Percentiles rank a stretch among this genome's conserved stretches.
These are phyloP conservation scores for Indicator indicator DNA, from an alignment of 2,113 vertebrate species.

Conservation along the genomic window DNA sequence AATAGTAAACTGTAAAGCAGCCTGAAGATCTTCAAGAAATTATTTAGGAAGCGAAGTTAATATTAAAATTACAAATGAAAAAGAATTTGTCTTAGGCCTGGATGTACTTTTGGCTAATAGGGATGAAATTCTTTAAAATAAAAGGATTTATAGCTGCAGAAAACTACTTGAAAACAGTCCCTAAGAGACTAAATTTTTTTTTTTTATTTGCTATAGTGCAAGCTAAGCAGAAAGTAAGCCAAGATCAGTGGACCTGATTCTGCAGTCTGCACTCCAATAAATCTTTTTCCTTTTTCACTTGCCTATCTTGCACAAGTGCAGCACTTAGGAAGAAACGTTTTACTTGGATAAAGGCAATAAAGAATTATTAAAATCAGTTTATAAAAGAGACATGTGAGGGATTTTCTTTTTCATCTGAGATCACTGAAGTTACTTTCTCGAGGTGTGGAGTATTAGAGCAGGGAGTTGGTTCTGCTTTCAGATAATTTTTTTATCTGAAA, in stretches of 20 bases:
- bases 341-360: neutral
- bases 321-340: neutral
- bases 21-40: slow-evolving; percentile 8
- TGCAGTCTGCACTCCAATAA: neutral
- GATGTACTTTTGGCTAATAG: neutral
- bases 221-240: slow-evolving; percentile 15
- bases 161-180: neutral
- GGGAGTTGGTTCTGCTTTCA: neutral
- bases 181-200: neutral
- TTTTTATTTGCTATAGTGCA: neutral
- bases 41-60: slow-evolving; percentile 8
- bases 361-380: neutral
- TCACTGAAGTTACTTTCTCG: neutral
- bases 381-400: neutral
- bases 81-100: neutral
- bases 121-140: neutral
- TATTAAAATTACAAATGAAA: neutral
- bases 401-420: neutral
- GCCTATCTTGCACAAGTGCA: neutral
- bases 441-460: neutral
- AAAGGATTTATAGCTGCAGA: neutral
- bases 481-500: neutral
- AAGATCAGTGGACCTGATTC: slow-evolving; percentile 7
- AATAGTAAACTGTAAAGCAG: neutral
- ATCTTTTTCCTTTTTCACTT: neutral